Evolutionary conservation across 2,113 vertebrate genomes (phyloP).

Genomic region (Pavo muticus): DNA sequence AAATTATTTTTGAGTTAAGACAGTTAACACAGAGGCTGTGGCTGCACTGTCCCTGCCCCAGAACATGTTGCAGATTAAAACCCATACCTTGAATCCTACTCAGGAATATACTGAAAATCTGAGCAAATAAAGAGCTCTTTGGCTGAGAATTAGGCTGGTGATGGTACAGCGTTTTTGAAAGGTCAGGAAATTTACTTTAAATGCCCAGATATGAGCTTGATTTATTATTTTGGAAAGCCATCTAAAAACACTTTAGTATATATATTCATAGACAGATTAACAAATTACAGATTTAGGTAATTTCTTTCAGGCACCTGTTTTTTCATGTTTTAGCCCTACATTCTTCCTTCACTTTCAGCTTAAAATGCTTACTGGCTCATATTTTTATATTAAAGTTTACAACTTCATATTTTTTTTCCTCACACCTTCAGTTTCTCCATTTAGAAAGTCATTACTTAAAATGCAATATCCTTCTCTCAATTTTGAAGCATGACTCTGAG

Average conservation of each 20-base stretch:
- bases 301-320: background rate
- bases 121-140: background rate
- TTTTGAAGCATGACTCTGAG: conserved; percentile 10
- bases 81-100: background rate
- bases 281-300: background rate
- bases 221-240: background rate
- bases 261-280: background rate
- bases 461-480: background rate
- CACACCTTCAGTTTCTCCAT: background rate
- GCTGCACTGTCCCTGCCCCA: background rate
- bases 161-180: background rate
- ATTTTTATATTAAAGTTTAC: conserved; percentile 10
- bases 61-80: background rate
- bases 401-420: conserved; percentile 12
- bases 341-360: background rate
- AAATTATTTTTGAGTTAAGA: background rate
- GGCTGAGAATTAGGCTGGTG: background rate
- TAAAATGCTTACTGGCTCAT: conserved; percentile 7
- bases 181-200: background rate
- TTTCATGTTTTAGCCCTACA: background rate
- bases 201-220: background rate
- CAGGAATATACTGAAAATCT: background rate
- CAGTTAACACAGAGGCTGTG: background rate
- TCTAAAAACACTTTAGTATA: background rate
- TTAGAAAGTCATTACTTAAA: conserved; percentile 38